Evolutionary conservation across 2,888 invertebrate genomes (phyloP), one percentile per base, ranked within the genome.

Genomic region (Drosophila monieri): DNA sequence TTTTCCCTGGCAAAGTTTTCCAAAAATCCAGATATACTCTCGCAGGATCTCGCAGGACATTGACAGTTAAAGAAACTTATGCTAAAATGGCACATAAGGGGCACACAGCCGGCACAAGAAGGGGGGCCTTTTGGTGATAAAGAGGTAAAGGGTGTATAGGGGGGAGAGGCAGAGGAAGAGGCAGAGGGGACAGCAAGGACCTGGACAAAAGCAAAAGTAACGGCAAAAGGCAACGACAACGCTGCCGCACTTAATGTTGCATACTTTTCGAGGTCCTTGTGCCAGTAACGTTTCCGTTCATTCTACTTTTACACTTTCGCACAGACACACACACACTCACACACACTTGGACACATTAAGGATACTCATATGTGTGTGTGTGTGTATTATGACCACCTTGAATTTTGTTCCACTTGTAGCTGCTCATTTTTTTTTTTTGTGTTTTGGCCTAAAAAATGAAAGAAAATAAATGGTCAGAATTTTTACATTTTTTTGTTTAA

Each of bases 211-310:
- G 21, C 12, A 35, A 18, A n/a, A 18, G 47, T n/a, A 48, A 56
- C 39, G 52, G 43, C 53, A 53, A 43, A 32, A 51, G 30, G 46
- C 51, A 44, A 18, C 70, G 58, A 47, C 68, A 46, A 54, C 41
- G 53, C 47, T 41, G 53, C 70, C 73, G 74, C 80, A 78, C 78
- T 85, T 85, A 85, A 77, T 79, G 85, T 74, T 79, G 87, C 85
- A 85, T 85, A 85, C 85, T 79, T 81, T 79, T 79, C 37, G 74
- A 77, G 85, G 87, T 84, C 84, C 87, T 84, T 84, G 84, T 81
- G 80, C 87, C 35, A 87, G 80, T 85, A 85, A 85, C 80, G 83
- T 76, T 85, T 85, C 84, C 87, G 87, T 77, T 83, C 73, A 83
- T 80, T 80, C 77, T 77, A 81, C 75, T 79, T 79, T 70, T 71